Base-by-base conservation (phyloP, 2,888 invertebrate genomes). In the Holacanthella duospinosa region DNA sequence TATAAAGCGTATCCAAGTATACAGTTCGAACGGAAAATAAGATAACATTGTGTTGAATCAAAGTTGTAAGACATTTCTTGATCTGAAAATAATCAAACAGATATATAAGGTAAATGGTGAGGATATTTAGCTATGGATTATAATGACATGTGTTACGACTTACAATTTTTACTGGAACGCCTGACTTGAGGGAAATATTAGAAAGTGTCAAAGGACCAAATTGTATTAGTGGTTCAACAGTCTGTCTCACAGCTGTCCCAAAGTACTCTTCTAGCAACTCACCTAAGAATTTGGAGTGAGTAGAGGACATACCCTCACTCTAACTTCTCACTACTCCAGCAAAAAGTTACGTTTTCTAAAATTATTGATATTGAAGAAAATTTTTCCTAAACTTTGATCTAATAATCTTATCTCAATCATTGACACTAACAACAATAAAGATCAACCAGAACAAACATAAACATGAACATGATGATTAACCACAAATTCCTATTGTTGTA, bases 21-120 rank as follows among this genome's bases (percentile, higher is more conserved):
- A 12, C 59, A 4, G 29, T 25, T 19, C 25, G 24, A 9, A n/a
- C 2, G n/a, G 9, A 6, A 44, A 44, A 59, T 16, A 4, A 9
- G 6, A 59, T n/a, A 2, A 59, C 4, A 27, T 44, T 59, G 36
- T 59, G 59, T 27, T 59, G 59, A 44, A 59, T 36, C 4, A 59
- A 28, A 25, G 28, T 48, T 27, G 25, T n/a, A n/a, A 59, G 43
- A n/a, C 29, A 29, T 27, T 59, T 9, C 48, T 59, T 59, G 26
- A 44, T 44, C 59, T 59, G 28, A 2, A 24, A 58, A 6, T 26
- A 12, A 53, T 6, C 9, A 53, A 25, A 24, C 6, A 53, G 9
- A 25, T 6, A 24, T 12, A 12, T 21, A 28, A 6, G 4, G 55
- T 55, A 6, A 55, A 6, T 12, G 4, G 27, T 29, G 55, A 16